Evolutionary conservation across 2,113 vertebrate genomes (phyloP).

Genomic region (Cebus imitator): DNA sequence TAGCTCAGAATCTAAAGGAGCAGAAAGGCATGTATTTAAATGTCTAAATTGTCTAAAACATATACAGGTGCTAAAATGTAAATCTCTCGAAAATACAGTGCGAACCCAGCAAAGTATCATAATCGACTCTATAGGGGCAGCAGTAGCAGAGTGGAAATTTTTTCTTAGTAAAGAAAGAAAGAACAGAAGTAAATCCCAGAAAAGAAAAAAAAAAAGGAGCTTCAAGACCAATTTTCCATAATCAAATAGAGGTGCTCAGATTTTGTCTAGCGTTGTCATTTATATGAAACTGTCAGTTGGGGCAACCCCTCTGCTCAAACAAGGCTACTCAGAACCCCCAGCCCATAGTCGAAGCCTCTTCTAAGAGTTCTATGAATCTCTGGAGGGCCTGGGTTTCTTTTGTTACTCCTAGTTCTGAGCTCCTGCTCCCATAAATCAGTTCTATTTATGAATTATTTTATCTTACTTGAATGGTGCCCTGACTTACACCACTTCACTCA

Average conservation of each 20-base stretch:
- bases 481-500: background rate
- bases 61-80: background rate
- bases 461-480: background rate
- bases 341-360: background rate
- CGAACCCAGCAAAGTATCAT: background rate
- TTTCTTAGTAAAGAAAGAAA: background rate
- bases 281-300: background rate
- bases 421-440: background rate
- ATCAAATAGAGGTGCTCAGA: background rate
- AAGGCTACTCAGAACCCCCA: background rate
- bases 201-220: accelerated
- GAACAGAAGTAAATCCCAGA: background rate
- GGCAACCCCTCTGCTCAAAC: background rate
- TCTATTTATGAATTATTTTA: background rate
- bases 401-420: background rate
- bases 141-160: background rate
- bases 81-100: background rate
- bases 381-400: background rate
- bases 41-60: background rate
- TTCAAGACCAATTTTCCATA: background rate
- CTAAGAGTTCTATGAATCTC: background rate
- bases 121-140: background rate
- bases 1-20: background rate
- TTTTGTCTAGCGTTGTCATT: background rate
- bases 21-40: background rate